Evolutionary conservation across 2,797 vertebrate genomes (phyloP).

Genomic region (Lithobates pipiens): DNA sequence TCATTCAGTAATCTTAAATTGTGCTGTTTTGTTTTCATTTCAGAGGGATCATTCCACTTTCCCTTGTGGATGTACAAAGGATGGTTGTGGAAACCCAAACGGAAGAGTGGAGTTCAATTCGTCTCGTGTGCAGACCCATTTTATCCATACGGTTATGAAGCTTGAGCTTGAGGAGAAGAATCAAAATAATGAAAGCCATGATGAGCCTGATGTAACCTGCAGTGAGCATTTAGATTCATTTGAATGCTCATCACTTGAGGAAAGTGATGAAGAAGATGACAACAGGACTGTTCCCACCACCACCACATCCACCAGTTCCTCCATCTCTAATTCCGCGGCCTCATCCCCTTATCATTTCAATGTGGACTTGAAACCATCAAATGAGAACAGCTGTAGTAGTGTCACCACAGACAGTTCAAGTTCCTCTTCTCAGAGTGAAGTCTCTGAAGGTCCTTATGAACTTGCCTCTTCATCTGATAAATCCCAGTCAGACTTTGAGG

Average conservation of each 20-base stretch:
- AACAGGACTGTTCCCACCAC: constrained; percentile 58
- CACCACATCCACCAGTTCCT: constrained; percentile 61
- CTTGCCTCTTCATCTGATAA: constrained; percentile 69
- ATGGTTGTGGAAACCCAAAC: constrained; percentile 90
- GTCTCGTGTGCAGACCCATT: constrained; percentile 92
- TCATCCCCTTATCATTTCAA: constrained; percentile 77
- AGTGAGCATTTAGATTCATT: constrained; percentile 66
- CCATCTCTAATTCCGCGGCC: neutral
- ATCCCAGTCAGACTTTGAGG: constrained; percentile 79
- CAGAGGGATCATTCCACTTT: constrained; percentile 98
- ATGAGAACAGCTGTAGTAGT: constrained; percentile 92
- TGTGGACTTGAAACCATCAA: constrained; percentile 75
- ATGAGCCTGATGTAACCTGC: constrained; percentile 58
- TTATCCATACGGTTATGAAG: constrained; percentile 96
- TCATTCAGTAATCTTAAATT: neutral
- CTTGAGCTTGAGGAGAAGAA: constrained; percentile 92
- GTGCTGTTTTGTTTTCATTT: constrained; percentile 63
- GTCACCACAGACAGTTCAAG: constrained; percentile 91
- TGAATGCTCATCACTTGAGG: constrained; percentile 35
- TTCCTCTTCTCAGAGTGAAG: constrained; percentile 84
- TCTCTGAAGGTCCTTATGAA: constrained; percentile 73
- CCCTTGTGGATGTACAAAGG: constrained; percentile 94
- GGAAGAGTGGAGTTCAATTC: constrained; percentile 97
- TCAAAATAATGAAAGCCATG: constrained; percentile 76
- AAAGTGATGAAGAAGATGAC: constrained; percentile 68